These are phyloP conservation scores for Leptoteleia sp. DNA, from an alignment of 1,140 invertebrate species.

Conservation along the genomic window DNA sequence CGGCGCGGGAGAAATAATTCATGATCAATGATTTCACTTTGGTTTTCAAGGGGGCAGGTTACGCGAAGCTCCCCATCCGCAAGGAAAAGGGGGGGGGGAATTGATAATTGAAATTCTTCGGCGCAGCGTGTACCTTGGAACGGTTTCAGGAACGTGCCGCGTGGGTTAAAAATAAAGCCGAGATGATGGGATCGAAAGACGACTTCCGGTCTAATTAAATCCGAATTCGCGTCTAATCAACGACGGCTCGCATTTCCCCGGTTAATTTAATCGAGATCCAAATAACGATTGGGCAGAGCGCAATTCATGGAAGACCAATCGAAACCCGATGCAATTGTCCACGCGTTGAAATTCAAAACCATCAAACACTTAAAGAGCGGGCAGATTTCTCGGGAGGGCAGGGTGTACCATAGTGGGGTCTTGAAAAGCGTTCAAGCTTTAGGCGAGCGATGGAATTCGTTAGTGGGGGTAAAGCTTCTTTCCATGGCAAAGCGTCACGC, in stretches of 20 bases:
- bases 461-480: conserved; percentile 73
- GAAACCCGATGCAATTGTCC: conserved; percentile 34
- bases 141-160: no score
- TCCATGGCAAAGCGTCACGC: conserved; percentile 78
- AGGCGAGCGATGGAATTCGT: conserved; percentile 74
- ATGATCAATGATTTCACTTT: no score
- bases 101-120: no score
- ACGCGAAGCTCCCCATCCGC: no score
- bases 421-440: conserved; percentile 72
- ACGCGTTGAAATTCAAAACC: conserved; percentile 53
- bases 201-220: neutral
- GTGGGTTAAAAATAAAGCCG: no score
- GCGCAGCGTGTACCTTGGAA: no score
- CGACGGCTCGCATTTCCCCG: neutral
- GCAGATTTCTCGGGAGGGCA: conserved; percentile 44
- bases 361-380: conserved; percentile 35
- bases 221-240: neutral
- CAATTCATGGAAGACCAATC: conserved; percentile 11
- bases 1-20: no score
- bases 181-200: no score
- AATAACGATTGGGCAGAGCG: neutral
- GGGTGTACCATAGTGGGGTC: conserved; percentile 62
- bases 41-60: no score
- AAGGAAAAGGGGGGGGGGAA: no score
- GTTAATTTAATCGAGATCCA: conserved; percentile 1